Conservation (phyloP, 2,113 vertebrate species). For the Cromileptes altivelis region DNA sequence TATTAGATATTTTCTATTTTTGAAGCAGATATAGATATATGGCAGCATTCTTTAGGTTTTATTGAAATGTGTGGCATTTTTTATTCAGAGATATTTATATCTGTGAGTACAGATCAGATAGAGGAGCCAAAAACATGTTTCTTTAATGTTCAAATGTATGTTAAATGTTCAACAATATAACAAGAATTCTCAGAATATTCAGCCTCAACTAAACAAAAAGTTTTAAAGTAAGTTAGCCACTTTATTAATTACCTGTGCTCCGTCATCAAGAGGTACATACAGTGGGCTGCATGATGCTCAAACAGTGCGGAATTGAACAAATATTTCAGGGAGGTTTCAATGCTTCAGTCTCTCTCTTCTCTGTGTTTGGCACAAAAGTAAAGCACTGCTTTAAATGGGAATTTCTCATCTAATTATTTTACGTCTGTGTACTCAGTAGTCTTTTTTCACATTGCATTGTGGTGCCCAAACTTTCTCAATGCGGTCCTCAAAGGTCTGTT, state of each 20-base stretch:
- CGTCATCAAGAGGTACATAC: neutral
- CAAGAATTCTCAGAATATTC: neutral
- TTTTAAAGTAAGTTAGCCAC: neutral
- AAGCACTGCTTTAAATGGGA: neutral
- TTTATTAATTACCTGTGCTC: neutral
- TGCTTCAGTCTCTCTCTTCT: neutral
- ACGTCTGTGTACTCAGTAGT: neutral
- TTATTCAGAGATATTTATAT: neutral
- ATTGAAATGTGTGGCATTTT: neutral
- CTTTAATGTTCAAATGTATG: neutral
- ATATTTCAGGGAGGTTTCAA: neutral
- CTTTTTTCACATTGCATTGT: neutral
- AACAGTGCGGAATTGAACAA: neutral
- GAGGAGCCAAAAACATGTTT: neutral
- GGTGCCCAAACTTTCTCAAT: neutral
- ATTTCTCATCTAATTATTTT: neutral
- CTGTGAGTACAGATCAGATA: neutral
- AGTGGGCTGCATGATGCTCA: neutral
- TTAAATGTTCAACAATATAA: neutral
- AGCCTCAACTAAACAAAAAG: neutral
- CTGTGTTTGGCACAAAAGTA: slow-evolving; percentile 1
- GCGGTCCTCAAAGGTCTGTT: neutral
- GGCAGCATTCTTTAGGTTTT: neutral
- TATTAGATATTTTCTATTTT: neutral
- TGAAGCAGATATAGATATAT: neutral